Percentiles rank a stretch among this genome's conserved stretches.
These are phyloP conservation scores for Neodontobutis hainanensis DNA, from an alignment of 2,113 vertebrate genomes.

Conservation along the genomic window DNA sequence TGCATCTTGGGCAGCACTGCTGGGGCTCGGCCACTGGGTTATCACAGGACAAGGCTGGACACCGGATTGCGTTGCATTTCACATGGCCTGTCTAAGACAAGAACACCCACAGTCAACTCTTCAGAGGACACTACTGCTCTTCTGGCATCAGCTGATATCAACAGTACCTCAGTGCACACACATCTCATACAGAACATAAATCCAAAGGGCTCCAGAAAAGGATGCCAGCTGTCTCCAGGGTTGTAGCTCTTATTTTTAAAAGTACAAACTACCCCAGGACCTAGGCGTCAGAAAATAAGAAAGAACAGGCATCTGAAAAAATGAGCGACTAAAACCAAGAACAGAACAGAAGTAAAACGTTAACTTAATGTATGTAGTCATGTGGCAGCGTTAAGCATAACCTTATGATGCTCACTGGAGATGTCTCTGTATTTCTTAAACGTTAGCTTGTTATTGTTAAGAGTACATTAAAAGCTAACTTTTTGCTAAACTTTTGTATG, in stretches of 20 bases:
- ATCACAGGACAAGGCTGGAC: constrained; percentile 84
- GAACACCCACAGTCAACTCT: constrained; percentile 5
- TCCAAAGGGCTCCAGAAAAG: constrained; percentile 91
- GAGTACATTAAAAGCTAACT: neutral
- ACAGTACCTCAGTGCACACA: constrained; percentile 87
- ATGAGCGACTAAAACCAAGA: constrained; percentile 5
- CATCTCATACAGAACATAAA: constrained; percentile 93
- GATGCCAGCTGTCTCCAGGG: constrained; percentile 94
- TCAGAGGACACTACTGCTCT: neutral
- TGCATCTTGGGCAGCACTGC: constrained; percentile 90
- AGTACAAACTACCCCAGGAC: constrained; percentile 82
- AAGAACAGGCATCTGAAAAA: constrained; percentile 35
- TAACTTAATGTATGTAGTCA: neutral
- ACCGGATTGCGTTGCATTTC: constrained; percentile 90
- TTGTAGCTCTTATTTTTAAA: constrained; percentile 91
- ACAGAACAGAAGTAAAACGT: neutral
- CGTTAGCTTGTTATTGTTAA: neutral
- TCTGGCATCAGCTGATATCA: neutral
- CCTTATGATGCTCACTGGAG: no score
- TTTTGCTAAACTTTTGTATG: neutral
- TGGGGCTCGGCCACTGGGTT: constrained; percentile 85
- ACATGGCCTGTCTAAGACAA: constrained; percentile 83
- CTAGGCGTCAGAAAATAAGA: constrained; percentile 63
- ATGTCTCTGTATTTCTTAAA: neutral
- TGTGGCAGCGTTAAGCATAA: neutral